Evolutionary conservation across 2,113 vertebrate genomes (phyloP).

Genomic region (Oceanodroma tethys): DNA sequence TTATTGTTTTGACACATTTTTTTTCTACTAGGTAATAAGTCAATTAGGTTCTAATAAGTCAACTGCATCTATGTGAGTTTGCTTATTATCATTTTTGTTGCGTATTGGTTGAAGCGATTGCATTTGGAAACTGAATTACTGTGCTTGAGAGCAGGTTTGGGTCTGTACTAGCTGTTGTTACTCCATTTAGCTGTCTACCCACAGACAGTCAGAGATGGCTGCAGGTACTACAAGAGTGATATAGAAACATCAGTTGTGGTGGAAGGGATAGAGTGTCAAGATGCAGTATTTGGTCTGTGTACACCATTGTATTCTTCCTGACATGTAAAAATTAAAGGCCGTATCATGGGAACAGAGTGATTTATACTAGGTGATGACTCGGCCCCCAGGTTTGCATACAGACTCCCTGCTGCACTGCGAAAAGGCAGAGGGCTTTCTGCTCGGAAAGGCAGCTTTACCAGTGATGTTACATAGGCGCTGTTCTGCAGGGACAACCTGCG

Average conservation of each 20-base stretch:
- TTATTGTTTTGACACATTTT: constrained; percentile 3
- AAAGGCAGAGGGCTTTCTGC: background rate
- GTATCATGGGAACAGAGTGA: background rate
- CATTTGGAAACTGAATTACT: background rate
- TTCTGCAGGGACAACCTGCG: background rate
- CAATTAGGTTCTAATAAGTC: background rate
- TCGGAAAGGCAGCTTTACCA: background rate
- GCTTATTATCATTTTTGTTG: background rate
- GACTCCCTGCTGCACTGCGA: background rate
- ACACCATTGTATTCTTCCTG: background rate
- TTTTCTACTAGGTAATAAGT: background rate
- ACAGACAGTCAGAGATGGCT: background rate
- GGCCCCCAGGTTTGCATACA: background rate
- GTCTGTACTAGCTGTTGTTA: background rate
- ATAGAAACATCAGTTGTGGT: background rate
- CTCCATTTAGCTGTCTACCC: background rate
- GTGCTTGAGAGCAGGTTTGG: background rate
- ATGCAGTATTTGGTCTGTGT: background rate
- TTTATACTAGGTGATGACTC: background rate
- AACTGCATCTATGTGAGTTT: background rate
- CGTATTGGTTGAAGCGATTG: background rate
- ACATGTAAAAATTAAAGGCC: background rate
- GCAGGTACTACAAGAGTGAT: background rate
- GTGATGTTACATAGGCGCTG: background rate
- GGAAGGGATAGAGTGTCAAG: background rate